Conservation (phyloP, 2,797 vertebrate genomes). For the Spheniscus humboldti region DNA sequence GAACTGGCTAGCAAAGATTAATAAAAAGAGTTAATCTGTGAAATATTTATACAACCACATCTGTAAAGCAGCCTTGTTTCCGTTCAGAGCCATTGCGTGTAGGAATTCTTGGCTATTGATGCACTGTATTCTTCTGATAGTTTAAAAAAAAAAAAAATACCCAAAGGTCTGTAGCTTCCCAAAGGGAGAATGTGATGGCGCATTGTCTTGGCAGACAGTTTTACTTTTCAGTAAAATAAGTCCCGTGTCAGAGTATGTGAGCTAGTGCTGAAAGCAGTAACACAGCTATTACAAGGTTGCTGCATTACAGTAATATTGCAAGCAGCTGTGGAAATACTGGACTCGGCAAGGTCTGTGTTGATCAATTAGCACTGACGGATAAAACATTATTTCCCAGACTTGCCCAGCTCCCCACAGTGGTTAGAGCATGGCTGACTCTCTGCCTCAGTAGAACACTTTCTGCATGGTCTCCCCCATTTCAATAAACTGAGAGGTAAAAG, state of each 20-base stretch:
- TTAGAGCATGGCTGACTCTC: neutral
- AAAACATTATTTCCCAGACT: neutral
- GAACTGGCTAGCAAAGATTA: neutral
- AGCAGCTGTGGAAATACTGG: neutral
- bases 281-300: neutral
- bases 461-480: neutral
- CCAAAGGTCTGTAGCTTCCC: neutral
- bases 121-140: neutral
- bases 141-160: neutral
- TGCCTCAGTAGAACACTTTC: neutral
- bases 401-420: neutral
- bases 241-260: neutral
- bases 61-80: neutral
- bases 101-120: neutral
- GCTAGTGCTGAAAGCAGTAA: neutral
- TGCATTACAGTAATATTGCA: neutral
- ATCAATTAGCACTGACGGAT: neutral
- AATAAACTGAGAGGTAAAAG: neutral
- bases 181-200: neutral
- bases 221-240: neutral
- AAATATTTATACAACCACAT: neutral
- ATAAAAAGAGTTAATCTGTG: neutral
- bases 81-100: neutral
- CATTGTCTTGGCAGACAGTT: neutral
- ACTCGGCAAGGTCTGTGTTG: neutral